Evolutionary conservation across 1,140 invertebrate genomes (phyloP).

Genomic region (Habropoda laboriosa): DNA sequence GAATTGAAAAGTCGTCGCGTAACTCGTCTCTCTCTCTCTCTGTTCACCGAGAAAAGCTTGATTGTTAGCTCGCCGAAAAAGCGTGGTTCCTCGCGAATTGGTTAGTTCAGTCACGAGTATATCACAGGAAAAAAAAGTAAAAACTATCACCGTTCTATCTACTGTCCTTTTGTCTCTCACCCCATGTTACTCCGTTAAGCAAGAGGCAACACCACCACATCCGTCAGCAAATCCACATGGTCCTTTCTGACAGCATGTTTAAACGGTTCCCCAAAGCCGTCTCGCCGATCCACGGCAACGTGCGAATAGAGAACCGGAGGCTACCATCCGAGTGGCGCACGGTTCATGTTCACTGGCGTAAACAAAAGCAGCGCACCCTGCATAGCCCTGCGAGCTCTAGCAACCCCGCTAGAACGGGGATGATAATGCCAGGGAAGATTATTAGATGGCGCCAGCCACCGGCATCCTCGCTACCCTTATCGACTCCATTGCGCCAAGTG

Average conservation of each 20-base stretch:
- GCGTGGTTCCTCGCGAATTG: background rate
- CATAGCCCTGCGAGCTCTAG: conserved; percentile 1
- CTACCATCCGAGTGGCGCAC: background rate
- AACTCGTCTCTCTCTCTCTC: background rate
- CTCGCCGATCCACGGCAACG: background rate
- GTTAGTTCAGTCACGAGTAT: background rate
- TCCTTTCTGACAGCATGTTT: conserved; percentile 31
- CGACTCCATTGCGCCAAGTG: conserved; percentile 68
- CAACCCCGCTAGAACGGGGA: background rate
- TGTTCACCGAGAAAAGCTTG: background rate
- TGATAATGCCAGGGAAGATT: conserved; percentile 28
- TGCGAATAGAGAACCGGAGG: background rate
- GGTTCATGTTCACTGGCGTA: conserved; percentile 18
- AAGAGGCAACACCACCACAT: conserved; percentile 20
- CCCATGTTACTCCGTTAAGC: conserved; percentile 40
- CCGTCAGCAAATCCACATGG: conserved; percentile 41
- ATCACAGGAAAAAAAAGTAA: conserved; percentile 4
- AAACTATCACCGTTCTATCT: conserved; percentile 9
- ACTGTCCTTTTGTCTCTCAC: conserved; percentile 37
- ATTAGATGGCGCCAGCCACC: conserved; percentile 68
- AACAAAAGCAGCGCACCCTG: conserved; percentile 35
- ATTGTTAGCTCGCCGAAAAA: conserved; percentile 8
- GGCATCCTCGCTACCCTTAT: conserved; percentile 62
- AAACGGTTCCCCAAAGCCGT: background rate
- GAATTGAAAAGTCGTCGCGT: background rate